Evolutionary conservation across 2,113 vertebrate species (phyloP).

Genomic region (Ancistrus triradiatus): DNA sequence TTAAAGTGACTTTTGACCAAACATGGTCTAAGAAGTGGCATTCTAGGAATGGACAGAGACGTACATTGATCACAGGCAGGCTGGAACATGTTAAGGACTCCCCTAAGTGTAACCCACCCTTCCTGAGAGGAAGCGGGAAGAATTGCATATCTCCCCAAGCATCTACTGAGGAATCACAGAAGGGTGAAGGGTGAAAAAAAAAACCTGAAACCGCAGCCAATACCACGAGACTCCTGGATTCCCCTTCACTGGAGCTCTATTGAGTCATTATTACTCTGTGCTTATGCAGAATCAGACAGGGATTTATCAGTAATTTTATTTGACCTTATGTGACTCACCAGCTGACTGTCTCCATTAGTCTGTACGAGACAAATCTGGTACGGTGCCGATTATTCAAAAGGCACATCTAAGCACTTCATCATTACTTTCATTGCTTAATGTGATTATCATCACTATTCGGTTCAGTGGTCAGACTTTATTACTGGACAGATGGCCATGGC

Average conservation of each 20-base stretch:
- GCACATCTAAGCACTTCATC: constrained; percentile 2
- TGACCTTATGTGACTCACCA: not conserved
- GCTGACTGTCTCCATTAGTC: not conserved
- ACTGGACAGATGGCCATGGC: constrained; percentile 28
- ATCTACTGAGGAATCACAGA: constrained; percentile 39
- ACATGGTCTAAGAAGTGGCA: not conserved
- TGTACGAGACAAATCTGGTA: not conserved
- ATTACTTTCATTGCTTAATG: constrained; percentile 32
- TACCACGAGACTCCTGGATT: not conserved
- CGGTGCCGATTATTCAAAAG: constrained; percentile 28
- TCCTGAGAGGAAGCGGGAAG: constrained; percentile 58
- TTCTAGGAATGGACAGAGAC: constrained; percentile 22
- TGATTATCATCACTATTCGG: constrained; percentile 30
- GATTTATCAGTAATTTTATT: not conserved
- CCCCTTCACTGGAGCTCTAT: not conserved
- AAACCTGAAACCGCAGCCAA: not conserved
- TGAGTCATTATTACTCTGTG: not conserved
- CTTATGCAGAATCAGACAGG: not conserved
- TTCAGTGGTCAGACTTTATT: constrained; percentile 9
- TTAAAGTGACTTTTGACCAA: not conserved
- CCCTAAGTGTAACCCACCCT: constrained; percentile 44
- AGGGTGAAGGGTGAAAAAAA: not conserved
- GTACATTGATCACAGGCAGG: constrained; percentile 27
- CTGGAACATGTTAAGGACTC: constrained; percentile 27
- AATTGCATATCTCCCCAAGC: constrained; percentile 27